Conservation (phyloP, 2,113 vertebrate genomes). For the Corvus hawaiiensis region DNA sequence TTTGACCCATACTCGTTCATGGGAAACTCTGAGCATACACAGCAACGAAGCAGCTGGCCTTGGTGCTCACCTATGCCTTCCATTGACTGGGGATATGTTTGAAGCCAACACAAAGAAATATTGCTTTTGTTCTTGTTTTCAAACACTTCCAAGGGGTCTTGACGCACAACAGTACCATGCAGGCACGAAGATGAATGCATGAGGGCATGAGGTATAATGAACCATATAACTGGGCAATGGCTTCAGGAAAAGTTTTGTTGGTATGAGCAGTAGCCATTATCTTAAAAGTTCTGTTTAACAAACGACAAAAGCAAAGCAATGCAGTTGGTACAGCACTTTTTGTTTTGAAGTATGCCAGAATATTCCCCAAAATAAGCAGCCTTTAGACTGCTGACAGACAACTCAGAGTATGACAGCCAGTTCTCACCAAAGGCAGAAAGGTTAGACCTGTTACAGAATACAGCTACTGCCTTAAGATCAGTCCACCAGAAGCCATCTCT, state of each 20-base stretch:
- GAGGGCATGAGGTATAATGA: not conserved
- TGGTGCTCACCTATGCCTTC: not conserved
- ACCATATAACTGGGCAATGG: not conserved
- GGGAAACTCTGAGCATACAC: not conserved
- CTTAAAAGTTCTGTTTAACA: not conserved
- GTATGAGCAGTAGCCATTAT: not conserved
- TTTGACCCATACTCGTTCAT: not conserved
- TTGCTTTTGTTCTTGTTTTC: not conserved
- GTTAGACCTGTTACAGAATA: not conserved
- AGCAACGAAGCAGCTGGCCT: not conserved
- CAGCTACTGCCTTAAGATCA: not conserved
- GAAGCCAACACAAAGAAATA: not conserved
- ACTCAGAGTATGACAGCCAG: not conserved
- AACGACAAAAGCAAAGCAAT: not conserved
- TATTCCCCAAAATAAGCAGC: not conserved
- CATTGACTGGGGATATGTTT: not conserved
- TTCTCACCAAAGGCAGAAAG: not conserved
- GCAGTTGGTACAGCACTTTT: not conserved
- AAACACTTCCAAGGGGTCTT: not conserved
- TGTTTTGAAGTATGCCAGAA: not conserved
- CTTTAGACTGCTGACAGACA: not conserved
- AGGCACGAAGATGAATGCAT: not conserved
- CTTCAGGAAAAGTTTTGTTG: not conserved
- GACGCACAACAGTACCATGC: not conserved
- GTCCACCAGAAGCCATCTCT: not conserved